A percentile compares a stretch with the other conserved stretches of the same genome.
These are phyloP conservation scores for Pseudobourletiella spinata DNA, from an alignment of 1,140 invertebrate genomes.

Conservation along the genomic window DNA sequence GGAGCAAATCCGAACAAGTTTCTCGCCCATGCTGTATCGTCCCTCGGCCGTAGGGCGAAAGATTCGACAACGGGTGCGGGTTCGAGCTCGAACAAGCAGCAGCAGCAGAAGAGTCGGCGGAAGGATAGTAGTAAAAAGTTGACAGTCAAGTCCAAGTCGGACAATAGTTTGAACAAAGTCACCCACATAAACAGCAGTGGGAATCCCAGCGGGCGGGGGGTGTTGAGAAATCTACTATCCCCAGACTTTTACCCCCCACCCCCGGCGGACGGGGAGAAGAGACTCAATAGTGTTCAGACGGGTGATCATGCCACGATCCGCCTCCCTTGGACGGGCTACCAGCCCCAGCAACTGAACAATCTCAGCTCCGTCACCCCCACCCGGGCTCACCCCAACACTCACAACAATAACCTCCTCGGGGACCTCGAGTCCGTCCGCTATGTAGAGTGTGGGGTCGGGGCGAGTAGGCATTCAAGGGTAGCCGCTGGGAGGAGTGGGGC, in stretches of 20 bases:
- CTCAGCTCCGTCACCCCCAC: constrained; percentile 23
- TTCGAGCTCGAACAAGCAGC: background rate
- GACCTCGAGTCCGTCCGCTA: constrained; percentile 18
- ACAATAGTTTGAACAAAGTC: constrained; percentile 40
- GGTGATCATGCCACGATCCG: constrained; percentile 34
- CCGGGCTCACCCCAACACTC: constrained; percentile 26
- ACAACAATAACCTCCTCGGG: constrained; percentile 20
- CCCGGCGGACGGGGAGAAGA: constrained; percentile 15
- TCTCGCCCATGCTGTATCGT: constrained; percentile 25
- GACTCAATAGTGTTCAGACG: constrained; percentile 33
- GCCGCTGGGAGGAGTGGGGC: too few species aligned
- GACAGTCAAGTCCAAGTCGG: constrained; percentile 40
- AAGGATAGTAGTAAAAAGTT: constrained; percentile 21
- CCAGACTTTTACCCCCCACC: constrained; percentile 14
- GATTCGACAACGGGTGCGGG: background rate
- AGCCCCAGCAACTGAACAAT: constrained; percentile 27
- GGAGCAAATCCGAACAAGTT: constrained; percentile 20
- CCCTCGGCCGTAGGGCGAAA: constrained; percentile 30
- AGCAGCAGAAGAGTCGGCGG: background rate
- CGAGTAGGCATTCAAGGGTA: background rate
- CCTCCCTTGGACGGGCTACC: constrained; percentile 31
- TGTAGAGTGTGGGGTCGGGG: constrained; percentile 26
- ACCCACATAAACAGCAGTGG: constrained; percentile 6
- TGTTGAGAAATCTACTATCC: background rate
- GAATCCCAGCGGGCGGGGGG: background rate